Base-by-base conservation (phyloP, 2,888 invertebrate genomes). In the Tachina lurida region DNA sequence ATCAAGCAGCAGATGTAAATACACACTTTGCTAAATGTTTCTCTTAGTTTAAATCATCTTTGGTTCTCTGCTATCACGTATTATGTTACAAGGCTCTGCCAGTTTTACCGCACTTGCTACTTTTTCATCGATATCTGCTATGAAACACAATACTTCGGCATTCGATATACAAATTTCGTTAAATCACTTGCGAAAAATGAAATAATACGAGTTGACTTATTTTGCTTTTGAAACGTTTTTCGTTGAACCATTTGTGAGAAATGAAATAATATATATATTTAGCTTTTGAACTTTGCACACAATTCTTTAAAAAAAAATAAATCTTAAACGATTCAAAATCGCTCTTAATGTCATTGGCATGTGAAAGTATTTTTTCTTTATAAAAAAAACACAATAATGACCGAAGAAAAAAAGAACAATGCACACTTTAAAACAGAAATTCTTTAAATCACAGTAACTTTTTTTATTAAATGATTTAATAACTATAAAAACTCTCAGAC, bases 401-500 rank as follows among this genome's bases (percentile, higher is more conserved):
- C 63, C 15, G 2, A 62, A 22, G 9, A 12, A 52, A 54, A 60
- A 8, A 74, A 65, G 8, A 67, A 41, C 39, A 49, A 62, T 1
- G n/a, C 43, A 52, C 3, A 65, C 43, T 54, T 63, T 39, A 65
- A 39, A 1, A 54, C 58, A 77, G 74, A 78, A 86, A 86, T 83
- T 83, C 71, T 67, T 80, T 76, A 86, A 86, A 86, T 83, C 86
- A 79, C 83, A 75, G 79, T 67, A 75, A 81, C 73, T 65, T 79
- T 74, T 74, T 81, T 84, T 86, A 86, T 86, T 86, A 83, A 86
- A 79, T 83, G 76, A 86, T 86, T 86, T 86, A 86, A 86, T 83
- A 86, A 86, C 79, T 68, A 62, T 43, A 54, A 67, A 60, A 74
- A 79, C 71, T 83, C 81, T 73, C 78, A 76, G 77, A 82, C 81